Evolutionary conservation across 1,140 invertebrate species (phyloP).

Genomic region (Cryptotermes secundus): DNA sequence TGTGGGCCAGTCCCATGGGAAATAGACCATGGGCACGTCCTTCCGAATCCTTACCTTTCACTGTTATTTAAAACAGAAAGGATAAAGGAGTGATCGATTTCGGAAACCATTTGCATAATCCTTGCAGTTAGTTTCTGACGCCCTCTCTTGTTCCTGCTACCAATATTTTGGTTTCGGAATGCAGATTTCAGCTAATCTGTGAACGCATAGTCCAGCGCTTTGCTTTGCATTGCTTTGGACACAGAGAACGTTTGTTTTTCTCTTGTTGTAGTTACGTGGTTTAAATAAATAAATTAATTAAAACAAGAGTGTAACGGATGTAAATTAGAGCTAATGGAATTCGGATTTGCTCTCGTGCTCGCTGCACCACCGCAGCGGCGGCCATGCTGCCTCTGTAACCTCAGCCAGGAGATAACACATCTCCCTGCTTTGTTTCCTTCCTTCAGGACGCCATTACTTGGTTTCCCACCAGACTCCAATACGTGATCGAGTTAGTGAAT

Average conservation of each 20-base stretch:
- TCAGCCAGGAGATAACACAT: neutral
- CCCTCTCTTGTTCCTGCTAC: neutral
- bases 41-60: no score
- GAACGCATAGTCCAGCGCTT: neutral
- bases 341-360: neutral
- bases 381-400: neutral
- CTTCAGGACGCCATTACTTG: neutral
- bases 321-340: conserved; percentile 16
- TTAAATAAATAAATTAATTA: neutral
- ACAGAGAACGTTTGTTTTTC: neutral
- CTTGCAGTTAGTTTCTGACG: no score
- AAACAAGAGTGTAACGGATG: neutral
- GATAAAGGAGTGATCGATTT: no score
- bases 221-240: neutral
- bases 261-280: neutral
- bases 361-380: neutral
- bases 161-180: neutral
- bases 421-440: neutral
- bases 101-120: no score
- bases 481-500: no score
- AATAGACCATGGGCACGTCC: no score
- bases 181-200: neutral
- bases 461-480: neutral
- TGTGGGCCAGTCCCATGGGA: no score
- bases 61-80: no score